These are phyloP conservation scores for Meloe dianella DNA, from an alignment of 2,888 invertebrate genomes.

Conservation along the genomic window DNA sequence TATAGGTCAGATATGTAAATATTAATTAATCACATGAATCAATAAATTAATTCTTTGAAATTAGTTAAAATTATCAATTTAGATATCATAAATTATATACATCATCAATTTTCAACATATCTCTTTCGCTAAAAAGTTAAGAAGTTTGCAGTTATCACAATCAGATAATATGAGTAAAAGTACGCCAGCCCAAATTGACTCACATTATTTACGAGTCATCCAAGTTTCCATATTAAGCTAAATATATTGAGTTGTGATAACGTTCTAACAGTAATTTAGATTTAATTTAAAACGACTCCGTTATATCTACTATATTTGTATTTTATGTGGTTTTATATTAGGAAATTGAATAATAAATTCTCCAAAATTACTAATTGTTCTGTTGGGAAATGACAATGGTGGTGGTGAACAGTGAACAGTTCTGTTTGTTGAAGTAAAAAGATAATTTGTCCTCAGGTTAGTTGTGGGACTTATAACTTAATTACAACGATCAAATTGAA, in stretches of 20 bases:
- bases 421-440: conserved; percentile 20
- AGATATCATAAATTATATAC: conserved; percentile 19
- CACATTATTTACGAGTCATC: conserved; percentile 22
- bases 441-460: conserved; percentile 30
- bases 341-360: conserved; percentile 8
- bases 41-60: neutral
- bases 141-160: conserved; percentile 28
- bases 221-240: conserved; percentile 28
- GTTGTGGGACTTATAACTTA: conserved; percentile 37
- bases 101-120: conserved; percentile 38
- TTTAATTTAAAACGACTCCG: conserved; percentile 19
- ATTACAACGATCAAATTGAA: conserved; percentile 39
- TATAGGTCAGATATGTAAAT: too few relatives aligned
- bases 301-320: conserved; percentile 1
- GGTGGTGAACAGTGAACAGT: too few relatives aligned
- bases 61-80: conserved; percentile 29
- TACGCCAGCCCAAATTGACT: conserved; percentile 15
- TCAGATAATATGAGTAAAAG: conserved; percentile 20
- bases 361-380: conserved; percentile 24
- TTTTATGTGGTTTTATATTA: neutral
- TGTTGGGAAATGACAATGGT: too few relatives aligned
- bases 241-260: conserved; percentile 24
- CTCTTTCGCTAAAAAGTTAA: conserved; percentile 36
- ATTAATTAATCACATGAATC: too few relatives aligned
- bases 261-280: conserved; percentile 14